Evolutionary conservation across 1,140 invertebrate genomes (phyloP), one percentile per base, ranked within the genome.

Genomic region (Achatina immaculata): DNA sequence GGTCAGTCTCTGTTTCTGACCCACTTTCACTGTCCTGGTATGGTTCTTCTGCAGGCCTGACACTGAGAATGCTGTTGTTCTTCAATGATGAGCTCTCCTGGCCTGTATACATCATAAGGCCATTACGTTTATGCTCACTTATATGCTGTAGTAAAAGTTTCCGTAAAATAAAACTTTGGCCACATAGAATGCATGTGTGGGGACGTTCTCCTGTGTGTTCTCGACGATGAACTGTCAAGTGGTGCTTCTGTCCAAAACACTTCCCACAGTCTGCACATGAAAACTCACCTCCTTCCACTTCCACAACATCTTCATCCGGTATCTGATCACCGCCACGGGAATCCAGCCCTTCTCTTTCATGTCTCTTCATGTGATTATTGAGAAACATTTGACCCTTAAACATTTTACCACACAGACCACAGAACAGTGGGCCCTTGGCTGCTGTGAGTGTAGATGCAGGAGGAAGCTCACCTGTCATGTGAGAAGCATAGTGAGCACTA

Each of bases 341-440:
- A 62, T 72, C 48, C 21, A 80, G 24, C n/a, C 68, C 78, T 68
- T 68, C 76, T 34, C 76, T 43, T 43, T 80, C 78, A 80, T 83
- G 82, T 14, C 73, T 76, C 42, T 83, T 83, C 82, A 83, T 83
- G 65, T 83, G 82, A 65, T 83, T 80, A 19, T 80, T 71, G 31
- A 83, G 71, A 68, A 76, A 83, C 40, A 76, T 51, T 62, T 83
- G 82, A 38, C 78, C 75, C n/a, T 80, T 80, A 72, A 83, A 83
- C 68, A 83, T 80, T 69, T 81, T 80, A 0, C 82, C 82, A 73
- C 79, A 81, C 21, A 83, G 71, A 0, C 82, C 82, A 78, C 82
- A 83, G 19, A 83, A 80, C 9, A 80, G 43, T 24, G 78, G 78
- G n/a, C 78, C 68, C 36, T 80, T 78, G 36, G 76, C n/a, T 34